Evolutionary conservation across 2,888 invertebrate genomes (phyloP), one percentile per base, ranked within the genome.

Genomic region (Tethea ocularis): DNA sequence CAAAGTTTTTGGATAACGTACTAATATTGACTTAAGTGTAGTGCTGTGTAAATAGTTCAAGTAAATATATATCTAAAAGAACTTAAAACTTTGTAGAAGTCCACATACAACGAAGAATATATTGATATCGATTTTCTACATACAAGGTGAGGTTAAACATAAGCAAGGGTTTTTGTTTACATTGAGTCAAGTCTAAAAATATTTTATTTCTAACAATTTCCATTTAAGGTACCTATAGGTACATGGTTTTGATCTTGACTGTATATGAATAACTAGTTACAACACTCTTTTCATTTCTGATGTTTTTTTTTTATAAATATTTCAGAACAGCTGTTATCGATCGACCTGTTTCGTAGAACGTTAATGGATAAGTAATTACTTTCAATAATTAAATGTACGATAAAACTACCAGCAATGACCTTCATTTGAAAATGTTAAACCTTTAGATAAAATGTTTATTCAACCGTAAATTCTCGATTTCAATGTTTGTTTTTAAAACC

Each of bases 1-100:
- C 86, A 89, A 87, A 75, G 33, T 80, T 76, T 73, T 62, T 67
- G 68, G 72, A 74, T 63, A 64, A 66, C 64, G 64, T 63, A 60
- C 57, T 67, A 60, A 68, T 68, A 69, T 69, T 67, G 70, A 66
- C 65, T 64, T 69, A 59, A 68, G 68, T 70, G 66, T 75, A 81
- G 84, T 87, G 87, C 69, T 74, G 85, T 87, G 86, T 85, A 80
- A 67, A 79, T 79, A 78, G 61, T 67, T 60, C 62, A 63, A 67
- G 68, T 62, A 52, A 73, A 78, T 77, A 77, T 75, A 80, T 74
- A 72, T 68, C 58, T 54, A 54, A 52, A 46, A 46, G 64, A 60
- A 62, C 69, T 63, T 60, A 58, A 55, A 56, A 53, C 53, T 23
- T 41, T 62, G 69, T 70, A 66, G 61, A 72, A 74, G 67, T 76